Percentiles rank a stretch among this genome's conserved stretches.
Evolutionary conservation across 2,888 invertebrate genomes (phyloP).

Genomic region (Odontocolon sp.): DNA sequence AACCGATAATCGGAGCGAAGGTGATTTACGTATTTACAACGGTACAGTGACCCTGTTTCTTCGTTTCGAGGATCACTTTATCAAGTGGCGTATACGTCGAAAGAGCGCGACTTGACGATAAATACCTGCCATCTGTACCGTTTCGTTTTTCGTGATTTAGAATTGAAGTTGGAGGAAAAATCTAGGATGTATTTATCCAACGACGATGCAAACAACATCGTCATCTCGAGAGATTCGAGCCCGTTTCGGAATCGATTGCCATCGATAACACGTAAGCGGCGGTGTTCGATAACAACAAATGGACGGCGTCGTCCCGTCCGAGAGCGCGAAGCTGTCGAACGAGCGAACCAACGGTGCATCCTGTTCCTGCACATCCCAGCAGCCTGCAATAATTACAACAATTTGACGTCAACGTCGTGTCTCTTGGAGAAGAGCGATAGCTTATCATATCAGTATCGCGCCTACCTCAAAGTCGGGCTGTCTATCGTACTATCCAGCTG

Average conservation of each 20-base stretch:
- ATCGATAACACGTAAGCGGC: slow-evolving; percentile 75
- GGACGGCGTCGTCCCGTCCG: slow-evolving; percentile 77
- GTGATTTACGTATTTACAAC: slow-evolving; percentile 34
- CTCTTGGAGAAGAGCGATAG: neutral
- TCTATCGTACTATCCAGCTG: slow-evolving; percentile 77
- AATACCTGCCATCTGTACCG: slow-evolving; percentile 18
- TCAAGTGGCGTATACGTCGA: slow-evolving; percentile 1
- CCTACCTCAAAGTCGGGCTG: slow-evolving; percentile 77
- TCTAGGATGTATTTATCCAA: slow-evolving; percentile 74
- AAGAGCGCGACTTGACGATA: slow-evolving; percentile 31
- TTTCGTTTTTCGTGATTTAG: slow-evolving; percentile 10
- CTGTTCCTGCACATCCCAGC: slow-evolving; percentile 74
- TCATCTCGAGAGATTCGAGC: slow-evolving; percentile 80
- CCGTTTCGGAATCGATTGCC: slow-evolving; percentile 77
- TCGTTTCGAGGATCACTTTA: slow-evolving; percentile 14
- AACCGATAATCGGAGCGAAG: slow-evolving; percentile 39
- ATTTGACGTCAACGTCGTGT: neutral
- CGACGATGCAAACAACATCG: slow-evolving; percentile 74
- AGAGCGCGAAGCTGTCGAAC: slow-evolving; percentile 76
- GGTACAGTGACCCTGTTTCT: slow-evolving; percentile 53
- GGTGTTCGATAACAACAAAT: slow-evolving; percentile 76
- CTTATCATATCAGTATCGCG: neutral
- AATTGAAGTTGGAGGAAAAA: neutral
- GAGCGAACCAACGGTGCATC: slow-evolving; percentile 76
- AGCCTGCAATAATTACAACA: slow-evolving; percentile 66